Evolutionary conservation across 2,888 invertebrate genomes (phyloP).

Genomic region (Biston betularia): DNA sequence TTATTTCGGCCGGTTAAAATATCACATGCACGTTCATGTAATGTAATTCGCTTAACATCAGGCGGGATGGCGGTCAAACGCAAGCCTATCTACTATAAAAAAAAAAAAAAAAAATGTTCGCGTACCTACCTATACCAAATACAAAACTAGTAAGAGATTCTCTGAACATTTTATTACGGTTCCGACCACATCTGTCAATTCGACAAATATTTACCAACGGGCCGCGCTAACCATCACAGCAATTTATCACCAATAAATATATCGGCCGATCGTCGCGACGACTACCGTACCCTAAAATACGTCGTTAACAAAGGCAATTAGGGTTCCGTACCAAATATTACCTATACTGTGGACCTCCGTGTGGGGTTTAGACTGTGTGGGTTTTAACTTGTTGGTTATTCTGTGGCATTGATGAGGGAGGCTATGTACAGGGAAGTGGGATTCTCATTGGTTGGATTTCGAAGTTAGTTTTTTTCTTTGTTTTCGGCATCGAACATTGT

Average conservation of each 20-base stretch:
- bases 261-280: constrained; percentile 50
- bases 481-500: background rate
- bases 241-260: constrained; percentile 67
- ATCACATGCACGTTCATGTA: too few relatives aligned
- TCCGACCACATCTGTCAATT: constrained; percentile 19
- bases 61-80: too few relatives aligned
- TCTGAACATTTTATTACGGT: constrained; percentile 3
- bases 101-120: too few relatives aligned
- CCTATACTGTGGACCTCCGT: constrained; percentile 14
- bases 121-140: background rate
- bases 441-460: constrained; percentile 14
- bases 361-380: constrained; percentile 1
- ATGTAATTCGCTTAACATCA: too few relatives aligned
- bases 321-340: constrained; percentile 50
- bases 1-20: too few relatives aligned
- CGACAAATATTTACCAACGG: constrained; percentile 29
- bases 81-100: too few relatives aligned
- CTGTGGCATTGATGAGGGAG: background rate
- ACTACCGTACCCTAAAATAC: constrained; percentile 60
- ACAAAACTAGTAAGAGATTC: constrained; percentile 3
- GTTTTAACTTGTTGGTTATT: background rate
- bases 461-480: background rate
- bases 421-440: constrained; percentile 5
- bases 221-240: constrained; percentile 51
- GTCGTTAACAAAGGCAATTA: constrained; percentile 64